These are phyloP conservation scores for Eupithecia inturbata DNA, from an alignment of 2,888 invertebrate species.

Conservation along the genomic window DNA sequence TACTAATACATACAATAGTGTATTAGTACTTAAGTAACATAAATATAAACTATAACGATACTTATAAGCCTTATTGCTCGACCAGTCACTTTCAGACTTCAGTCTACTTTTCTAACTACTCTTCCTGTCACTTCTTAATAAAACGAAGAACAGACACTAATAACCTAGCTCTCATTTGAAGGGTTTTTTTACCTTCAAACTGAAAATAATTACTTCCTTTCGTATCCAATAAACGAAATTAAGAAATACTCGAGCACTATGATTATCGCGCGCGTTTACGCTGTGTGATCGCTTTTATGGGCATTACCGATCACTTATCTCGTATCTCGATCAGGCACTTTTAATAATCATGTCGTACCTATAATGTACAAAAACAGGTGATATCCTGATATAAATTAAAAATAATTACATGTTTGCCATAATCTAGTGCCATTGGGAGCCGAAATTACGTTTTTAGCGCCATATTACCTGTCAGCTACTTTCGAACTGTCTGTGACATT, in stretches of 20 bases:
- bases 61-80: not conserved
- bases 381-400: conserved; percentile 45
- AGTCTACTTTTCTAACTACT: not conserved
- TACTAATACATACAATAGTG: no score
- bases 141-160: not conserved
- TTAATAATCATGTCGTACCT: conserved; percentile 30
- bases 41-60: not conserved
- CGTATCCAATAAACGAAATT: conserved; percentile 23
- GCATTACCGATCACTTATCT: conserved; percentile 30
- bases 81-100: no score
- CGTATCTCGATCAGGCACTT: conserved; percentile 26
- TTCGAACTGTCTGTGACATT: conserved; percentile 53
- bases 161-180: not conserved
- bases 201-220: not conserved
- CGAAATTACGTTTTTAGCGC: conserved; percentile 50
- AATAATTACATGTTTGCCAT: conserved; percentile 46
- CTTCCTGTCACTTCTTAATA: not conserved
- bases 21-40: no score
- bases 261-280: conserved; percentile 27
- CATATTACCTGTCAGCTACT: conserved; percentile 51
- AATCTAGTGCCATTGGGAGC: conserved; percentile 48
- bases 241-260: conserved; percentile 20
- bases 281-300: conserved; percentile 31
- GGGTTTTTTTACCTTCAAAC: not conserved
- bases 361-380: conserved; percentile 30